Conservation (phyloP, 2,113 vertebrate genomes). For the Saccopteryx leptura region DNA sequence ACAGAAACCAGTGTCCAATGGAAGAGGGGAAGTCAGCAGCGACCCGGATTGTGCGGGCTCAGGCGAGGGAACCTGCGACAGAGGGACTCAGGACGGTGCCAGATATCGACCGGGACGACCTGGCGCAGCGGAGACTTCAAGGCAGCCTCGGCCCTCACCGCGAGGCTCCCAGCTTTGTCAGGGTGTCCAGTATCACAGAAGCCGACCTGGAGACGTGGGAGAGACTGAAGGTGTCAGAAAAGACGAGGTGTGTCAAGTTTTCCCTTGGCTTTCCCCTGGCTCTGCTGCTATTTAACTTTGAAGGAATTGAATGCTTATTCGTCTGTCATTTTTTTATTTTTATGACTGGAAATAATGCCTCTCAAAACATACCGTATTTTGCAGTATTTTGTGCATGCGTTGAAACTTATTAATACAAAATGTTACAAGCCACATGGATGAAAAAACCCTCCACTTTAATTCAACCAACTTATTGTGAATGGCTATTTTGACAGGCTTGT, state of each 20-base stretch:
- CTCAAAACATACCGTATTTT: not conserved
- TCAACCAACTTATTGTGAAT: not conserved
- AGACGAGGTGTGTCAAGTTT: slow-evolving; percentile 92
- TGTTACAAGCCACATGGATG: not conserved
- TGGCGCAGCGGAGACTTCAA: slow-evolving; percentile 90
- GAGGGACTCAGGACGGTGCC: slow-evolving; percentile 83
- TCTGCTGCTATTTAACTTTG: slow-evolving; percentile 42
- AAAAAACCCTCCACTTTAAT: slow-evolving; percentile 39
- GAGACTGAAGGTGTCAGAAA: slow-evolving; percentile 93
- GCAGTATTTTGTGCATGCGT: not conserved
- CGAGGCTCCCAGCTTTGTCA: slow-evolving; percentile 88
- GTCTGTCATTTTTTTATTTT: slow-evolving; percentile 48
- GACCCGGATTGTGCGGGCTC: slow-evolving; percentile 81
- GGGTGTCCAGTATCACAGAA: slow-evolving; percentile 89
- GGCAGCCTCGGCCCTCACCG: slow-evolving; percentile 83
- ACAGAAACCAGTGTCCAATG: slow-evolving; percentile 82
- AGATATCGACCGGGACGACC: slow-evolving; percentile 91
- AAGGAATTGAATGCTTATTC: not conserved
- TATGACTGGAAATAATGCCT: slow-evolving; percentile 61
- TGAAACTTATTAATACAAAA: slow-evolving; percentile 23
- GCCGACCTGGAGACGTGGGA: slow-evolving; percentile 97
- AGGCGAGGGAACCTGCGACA: slow-evolving; percentile 78
- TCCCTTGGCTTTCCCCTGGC: not conserved
- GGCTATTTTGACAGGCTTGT: slow-evolving; percentile 1
- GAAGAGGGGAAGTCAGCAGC: slow-evolving; percentile 82